Base-by-base conservation (phyloP, 2,888 invertebrate species). In the Cepaea hortensis region DNA sequence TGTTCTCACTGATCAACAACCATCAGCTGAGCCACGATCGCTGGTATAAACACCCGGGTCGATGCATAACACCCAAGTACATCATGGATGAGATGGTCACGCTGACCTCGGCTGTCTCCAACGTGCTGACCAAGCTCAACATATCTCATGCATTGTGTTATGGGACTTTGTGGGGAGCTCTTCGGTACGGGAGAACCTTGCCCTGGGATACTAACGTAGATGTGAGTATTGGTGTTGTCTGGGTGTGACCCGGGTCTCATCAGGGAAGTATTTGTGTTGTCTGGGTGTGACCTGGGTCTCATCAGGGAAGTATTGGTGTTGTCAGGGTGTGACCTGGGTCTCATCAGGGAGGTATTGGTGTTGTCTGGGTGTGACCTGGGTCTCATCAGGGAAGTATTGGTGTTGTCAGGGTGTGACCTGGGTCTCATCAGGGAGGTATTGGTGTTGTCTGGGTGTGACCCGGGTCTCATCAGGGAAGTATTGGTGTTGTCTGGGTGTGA, bases 121-220 rank as follows among this genome's bases (percentile, higher is more conserved):
- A 92, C 81, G 94, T 95, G 55, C 92, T 96, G 48, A 92, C 93
- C 20, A 93, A 94, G 70, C 92, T 95, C 73, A 93, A 94, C 3
- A 92, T 96, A 72, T 94, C 95, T n/a, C 95, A 96, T 92, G 95
- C 95, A 90, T 93, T 96, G 35, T 96, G 96, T 91, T 95, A 95
- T 89, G 95, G 95, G 61, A 95, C 95, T 18, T 94, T 96, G 3
- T 96, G 96, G 96, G 96, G 96, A 83, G 95, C 95, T 89, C 94
- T 96, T 72, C 94, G 95, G 87, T 93, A 94, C 75, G 95, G 95
- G 9, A 94, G 94, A n/a, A 95, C 95, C n/a, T 92, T 96, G 13
- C 95, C 95, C 0, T 96, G 96, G 96, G 95, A 95, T 87, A 93
- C 94, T 76, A 95, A 95, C 90, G 93, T 95, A 15, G 95, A 96